Evolutionary conservation across 2,113 vertebrate species (phyloP), one percentile per base, ranked within the genome.

Genomic region (Uria aalge): DNA sequence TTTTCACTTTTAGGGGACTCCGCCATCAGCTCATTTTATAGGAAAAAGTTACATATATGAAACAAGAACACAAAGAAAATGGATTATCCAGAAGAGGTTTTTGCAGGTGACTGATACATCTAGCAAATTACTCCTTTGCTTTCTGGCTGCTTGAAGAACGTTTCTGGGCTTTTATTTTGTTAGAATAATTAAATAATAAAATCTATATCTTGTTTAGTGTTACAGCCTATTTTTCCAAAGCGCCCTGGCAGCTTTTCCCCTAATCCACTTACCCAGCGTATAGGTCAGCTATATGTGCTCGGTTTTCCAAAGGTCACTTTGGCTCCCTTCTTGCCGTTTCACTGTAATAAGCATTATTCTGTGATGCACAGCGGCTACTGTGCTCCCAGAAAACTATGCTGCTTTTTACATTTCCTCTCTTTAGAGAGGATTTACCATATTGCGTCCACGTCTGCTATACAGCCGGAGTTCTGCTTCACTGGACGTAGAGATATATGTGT

Each of bases 241-340:
- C 34, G 18, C 67, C 36, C 77, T 69, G 72, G 60, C 76, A 94
- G 66, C 74, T 80, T 67, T 76, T 62, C 45, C 73, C 45, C 52
- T 38, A 27, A 60, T 62, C 75, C 66, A 41, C n/a, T 78, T 55
- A 85, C 26, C 55, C 34, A 36, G 71, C 1, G 2, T 15, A 56
- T 1, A 36, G 66, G 50, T 27, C 55, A 67, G 88, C 43, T 30
- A 18, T 23, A 34, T 11, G 68, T 0, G 3, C 43, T 63, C 47
- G 30, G 36, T 56, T 91, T 74, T 66, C 84, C 27, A 40, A 71
- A 82, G 76, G 84, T 91, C 66, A 32, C 56, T 82, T 78, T 86
- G 73, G 47, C 67, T 95, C 36, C 69, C 72, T 83, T 67, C 56
- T 79, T 75, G 55, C 66, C 27, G 1, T 85, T 60, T 88, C 59